Evolutionary conservation across 2,888 invertebrate species (phyloP), one percentile per base, ranked within the genome.

Genomic region (Acleris cristana): DNA sequence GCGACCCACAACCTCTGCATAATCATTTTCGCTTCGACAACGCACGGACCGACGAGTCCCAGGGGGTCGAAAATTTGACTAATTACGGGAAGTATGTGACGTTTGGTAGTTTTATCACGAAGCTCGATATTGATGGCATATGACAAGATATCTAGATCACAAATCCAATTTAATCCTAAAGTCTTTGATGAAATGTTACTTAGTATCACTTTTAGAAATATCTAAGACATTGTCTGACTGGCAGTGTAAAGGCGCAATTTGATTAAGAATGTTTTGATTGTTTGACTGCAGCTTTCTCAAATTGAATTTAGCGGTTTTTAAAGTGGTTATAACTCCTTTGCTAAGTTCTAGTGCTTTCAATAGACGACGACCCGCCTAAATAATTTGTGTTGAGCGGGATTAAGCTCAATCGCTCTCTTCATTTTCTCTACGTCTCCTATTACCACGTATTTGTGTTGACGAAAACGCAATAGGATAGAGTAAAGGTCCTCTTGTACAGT

Each of bases 1-100:
- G 66, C 14, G 6, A 71, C n/a, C 76, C 77, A 78, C 2, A 77
- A 51, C 2, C 40, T 62, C 52, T 78, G 77, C 30, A 76, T 58
- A 10, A 78, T 59, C n/a, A 74, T 51, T 61, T 78, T 78, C 10
- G 73, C 73, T 49, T 71, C 57, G 14, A 77, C 64, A 5, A 77
- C 64, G 58, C 74, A 75, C 7, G 49, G 18, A 2, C 49, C 69
- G 1, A 74, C 65, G 6, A 75, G 44, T 8, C 74, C 74, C 12
- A 73, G 53, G 10, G 75, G 74, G 59, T 76, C 73, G 64, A 73
- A 76, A 14, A 74, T 60, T 48, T 76, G 73, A 34, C 70, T 65
- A 4, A 72, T 71, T 1, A 64, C 48, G 4, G 49, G 18, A 49
- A 49, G 49, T 49, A 53, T 53, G 30, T 53, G 53, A 2, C 53